These are phyloP conservation scores for Holcopasites calliopsidis DNA, from an alignment of 1,140 invertebrate species.

Conservation along the genomic window DNA sequence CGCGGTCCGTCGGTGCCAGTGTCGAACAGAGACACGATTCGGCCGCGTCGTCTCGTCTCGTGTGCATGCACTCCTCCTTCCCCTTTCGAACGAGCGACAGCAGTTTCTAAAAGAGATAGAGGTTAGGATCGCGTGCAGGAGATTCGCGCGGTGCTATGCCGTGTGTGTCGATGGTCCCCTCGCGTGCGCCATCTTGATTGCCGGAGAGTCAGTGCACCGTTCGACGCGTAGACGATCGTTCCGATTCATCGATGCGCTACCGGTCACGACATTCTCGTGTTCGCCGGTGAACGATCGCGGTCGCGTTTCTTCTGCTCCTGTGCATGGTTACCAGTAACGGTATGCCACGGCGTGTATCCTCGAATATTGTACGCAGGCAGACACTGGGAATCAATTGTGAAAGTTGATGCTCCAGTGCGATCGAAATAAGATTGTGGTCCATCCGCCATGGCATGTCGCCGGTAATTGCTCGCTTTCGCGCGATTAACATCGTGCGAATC, in stretches of 20 bases:
- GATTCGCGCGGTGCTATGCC: conserved; percentile 11
- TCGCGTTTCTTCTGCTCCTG: background rate
- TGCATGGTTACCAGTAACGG: background rate
- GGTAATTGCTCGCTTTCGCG: background rate
- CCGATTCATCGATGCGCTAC: conserved; percentile 4
- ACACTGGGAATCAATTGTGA: background rate
- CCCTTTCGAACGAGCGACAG: background rate
- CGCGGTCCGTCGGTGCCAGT: conserved; percentile 55
- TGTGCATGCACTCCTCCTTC: background rate
- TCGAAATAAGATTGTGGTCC: background rate
- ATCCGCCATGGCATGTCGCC: background rate
- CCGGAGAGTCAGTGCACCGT: conserved; percentile 9
- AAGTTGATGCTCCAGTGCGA: background rate
- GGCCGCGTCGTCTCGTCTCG: conserved; percentile 50
- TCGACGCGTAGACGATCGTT: conserved; percentile 10
- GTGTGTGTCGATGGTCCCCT: background rate
- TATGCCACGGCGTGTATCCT: too few species aligned
- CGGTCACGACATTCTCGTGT: conserved; percentile 25
- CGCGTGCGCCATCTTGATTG: conserved; percentile 40
- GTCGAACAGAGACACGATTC: conserved; percentile 56
- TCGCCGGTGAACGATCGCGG: conserved; percentile 24
- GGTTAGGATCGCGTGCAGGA: conserved; percentile 12
- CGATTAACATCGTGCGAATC: background rate
- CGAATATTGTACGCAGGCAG: too few species aligned
- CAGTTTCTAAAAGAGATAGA: background rate